Evolutionary conservation across 2,113 vertebrate species (phyloP), one percentile per base, ranked within the genome.

Genomic region (Chelonoidis abingdonii): DNA sequence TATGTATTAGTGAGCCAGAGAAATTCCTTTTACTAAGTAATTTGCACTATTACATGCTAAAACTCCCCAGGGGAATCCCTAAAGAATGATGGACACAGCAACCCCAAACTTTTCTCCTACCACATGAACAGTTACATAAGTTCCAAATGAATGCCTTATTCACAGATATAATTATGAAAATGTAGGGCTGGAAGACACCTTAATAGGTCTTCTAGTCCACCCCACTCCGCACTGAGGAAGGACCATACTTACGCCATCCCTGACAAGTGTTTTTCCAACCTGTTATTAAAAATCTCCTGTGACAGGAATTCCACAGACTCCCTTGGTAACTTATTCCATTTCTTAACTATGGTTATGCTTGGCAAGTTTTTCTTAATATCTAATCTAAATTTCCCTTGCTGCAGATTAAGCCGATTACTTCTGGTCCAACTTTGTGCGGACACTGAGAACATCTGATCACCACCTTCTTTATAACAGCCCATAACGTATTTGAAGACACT

Each of bases 1-100:
- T 92, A 41, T 75, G 17, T 14, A 47, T 11, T 89, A 75, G 85
- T 86, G 35, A 97, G 91, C 79, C 93, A 31, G 22, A 93, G 69
- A 87, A 95, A 94, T 31, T 84, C 90, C 59, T 80, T 90, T 95
- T 90, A 88, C 31, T 59, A 72, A 96, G 84, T 95, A 92, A 97
- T 96, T 95, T 94, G 86, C 85, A 83, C 85, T 83, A 44, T 83
- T 96, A 80, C 69, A 41, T 80, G 35, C 87, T 88, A 86, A 72
- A 94, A 87, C 25, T 78, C 96, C 16, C 91, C 6, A 56, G 90
- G 53, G 95, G 89, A 97, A 83, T 11, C 72, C 92, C 2, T 0
- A 65, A 81, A 50, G 25, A 93, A 89, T n/a, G 94, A 93, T 83
- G 53, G 81, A 57, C 81, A 54, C 44, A 92, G 75, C 47, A 88